Percentiles rank a stretch among this genome's conserved stretches.
Conservation (phyloP, 2,113 vertebrate species). For the Falco punctatus region DNA sequence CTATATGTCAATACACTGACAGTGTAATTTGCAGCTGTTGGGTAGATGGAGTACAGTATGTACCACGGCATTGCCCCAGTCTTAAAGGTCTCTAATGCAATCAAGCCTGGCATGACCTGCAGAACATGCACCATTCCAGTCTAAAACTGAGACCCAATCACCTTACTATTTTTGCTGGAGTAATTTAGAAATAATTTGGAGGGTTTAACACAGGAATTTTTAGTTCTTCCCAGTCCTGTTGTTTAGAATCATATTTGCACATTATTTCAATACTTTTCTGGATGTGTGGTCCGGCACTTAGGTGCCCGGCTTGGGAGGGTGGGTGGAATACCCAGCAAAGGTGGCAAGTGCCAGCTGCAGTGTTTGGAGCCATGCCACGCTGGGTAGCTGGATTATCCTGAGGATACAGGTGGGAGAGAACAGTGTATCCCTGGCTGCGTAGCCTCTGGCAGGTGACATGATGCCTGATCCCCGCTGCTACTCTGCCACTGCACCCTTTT, state of each 20-base stretch:
- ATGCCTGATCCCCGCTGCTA: not conserved
- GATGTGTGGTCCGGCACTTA: fast-evolving
- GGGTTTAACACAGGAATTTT: not conserved
- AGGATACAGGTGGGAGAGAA: not conserved
- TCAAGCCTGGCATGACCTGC: not conserved
- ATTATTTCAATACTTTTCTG: not conserved
- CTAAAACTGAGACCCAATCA: not conserved
- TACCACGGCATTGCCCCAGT: too few relatives aligned
- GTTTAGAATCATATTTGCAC: not conserved
- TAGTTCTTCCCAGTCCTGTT: not conserved
- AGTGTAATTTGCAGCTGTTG: not conserved
- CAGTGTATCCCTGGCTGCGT: fast-evolving
- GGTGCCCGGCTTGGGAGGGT: not conserved
- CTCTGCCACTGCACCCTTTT: not conserved
- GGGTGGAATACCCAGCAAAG: not conserved
- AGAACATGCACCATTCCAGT: not conserved
- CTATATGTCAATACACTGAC: not conserved
- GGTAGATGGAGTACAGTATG: not conserved
- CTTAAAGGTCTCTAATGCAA: not conserved
- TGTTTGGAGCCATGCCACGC: too few relatives aligned
- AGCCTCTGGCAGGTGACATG: not conserved
- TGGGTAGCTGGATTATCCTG: fast-evolving
- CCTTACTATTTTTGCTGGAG: not conserved
- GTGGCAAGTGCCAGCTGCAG: not conserved
- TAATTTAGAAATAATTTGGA: not conserved